Conservation (phyloP, 2,888 invertebrate genomes). For the Quadriops clusia region DNA sequence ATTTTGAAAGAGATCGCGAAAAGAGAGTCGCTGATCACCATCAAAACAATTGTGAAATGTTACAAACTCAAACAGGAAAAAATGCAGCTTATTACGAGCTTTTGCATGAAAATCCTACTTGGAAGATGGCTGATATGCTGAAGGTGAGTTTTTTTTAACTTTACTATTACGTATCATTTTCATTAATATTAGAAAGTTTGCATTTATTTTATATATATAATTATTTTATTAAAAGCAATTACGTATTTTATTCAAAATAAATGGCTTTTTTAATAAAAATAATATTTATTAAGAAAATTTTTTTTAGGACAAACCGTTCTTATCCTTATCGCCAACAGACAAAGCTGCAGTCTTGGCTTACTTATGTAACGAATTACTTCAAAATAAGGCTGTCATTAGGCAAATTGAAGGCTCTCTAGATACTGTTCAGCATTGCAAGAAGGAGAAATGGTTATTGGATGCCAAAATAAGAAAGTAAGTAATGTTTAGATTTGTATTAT, state of each 20-base stretch:
- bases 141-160: constrained; percentile 36
- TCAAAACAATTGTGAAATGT: constrained; percentile 57
- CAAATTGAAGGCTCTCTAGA: constrained; percentile 79
- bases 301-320: constrained; percentile 60
- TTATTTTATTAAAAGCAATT: constrained; percentile 2
- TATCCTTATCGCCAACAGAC: constrained; percentile 70
- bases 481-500: constrained; percentile 16
- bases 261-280: too few species aligned
- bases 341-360: constrained; percentile 84
- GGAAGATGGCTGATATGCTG: constrained; percentile 67
- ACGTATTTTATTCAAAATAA: too few species aligned
- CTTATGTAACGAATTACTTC: constrained; percentile 87
- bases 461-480: constrained; percentile 84
- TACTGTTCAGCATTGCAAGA: constrained; percentile 70
- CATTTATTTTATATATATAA: constrained; percentile 1
- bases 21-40: constrained; percentile 73
- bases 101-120: constrained; percentile 64
- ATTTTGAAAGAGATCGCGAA: constrained; percentile 70
- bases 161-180: not conserved
- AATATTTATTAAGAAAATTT: constrained; percentile 4
- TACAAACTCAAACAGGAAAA: constrained; percentile 55
- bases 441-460: constrained; percentile 87
- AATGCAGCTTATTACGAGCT: constrained; percentile 70
- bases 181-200: not conserved
- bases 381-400: constrained; percentile 80